These are phyloP conservation scores for Cremastinae sp. DNA, from an alignment of 2,888 invertebrate species.

Conservation along the genomic window DNA sequence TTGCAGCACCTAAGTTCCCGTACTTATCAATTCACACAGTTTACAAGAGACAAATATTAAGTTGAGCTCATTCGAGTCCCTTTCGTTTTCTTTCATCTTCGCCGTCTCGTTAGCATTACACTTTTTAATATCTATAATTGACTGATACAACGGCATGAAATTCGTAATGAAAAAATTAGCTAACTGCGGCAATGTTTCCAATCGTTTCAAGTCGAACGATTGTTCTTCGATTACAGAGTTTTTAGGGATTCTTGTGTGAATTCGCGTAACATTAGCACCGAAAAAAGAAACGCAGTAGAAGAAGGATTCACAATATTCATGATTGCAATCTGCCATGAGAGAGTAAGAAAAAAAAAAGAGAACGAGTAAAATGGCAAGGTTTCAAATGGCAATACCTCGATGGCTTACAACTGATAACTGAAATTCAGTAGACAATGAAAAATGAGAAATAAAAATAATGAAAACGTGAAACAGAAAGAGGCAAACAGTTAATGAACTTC, in stretches of 20 bases:
- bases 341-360: slow-evolving; percentile 51
- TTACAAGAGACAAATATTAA: slow-evolving; percentile 35
- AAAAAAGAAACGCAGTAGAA: slow-evolving; percentile 60
- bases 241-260: slow-evolving; percentile 53
- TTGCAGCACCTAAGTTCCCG: slow-evolving; percentile 19
- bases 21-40: slow-evolving; percentile 5
- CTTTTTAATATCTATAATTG: neutral
- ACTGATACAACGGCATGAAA: no score
- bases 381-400: slow-evolving; percentile 75
- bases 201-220: neutral
- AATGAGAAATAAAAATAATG: slow-evolving; percentile 13
- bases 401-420: slow-evolving; percentile 60
- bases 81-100: slow-evolving; percentile 4
- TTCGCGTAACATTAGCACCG: slow-evolving; percentile 71
- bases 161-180: no score
- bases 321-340: slow-evolving; percentile 56
- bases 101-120: neutral
- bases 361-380: slow-evolving; percentile 75
- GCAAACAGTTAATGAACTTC: slow-evolving; percentile 57
- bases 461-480: slow-evolving; percentile 20
- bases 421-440: slow-evolving; percentile 30
- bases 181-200: neutral
- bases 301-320: slow-evolving; percentile 58
- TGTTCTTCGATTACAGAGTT: neutral
- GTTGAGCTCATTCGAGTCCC: slow-evolving; percentile 41